Percentiles rank a stretch among this genome's conserved stretches.
Conservation (phyloP, 2,113 vertebrate species). For the Cyphomyrus discorhynchus region DNA sequence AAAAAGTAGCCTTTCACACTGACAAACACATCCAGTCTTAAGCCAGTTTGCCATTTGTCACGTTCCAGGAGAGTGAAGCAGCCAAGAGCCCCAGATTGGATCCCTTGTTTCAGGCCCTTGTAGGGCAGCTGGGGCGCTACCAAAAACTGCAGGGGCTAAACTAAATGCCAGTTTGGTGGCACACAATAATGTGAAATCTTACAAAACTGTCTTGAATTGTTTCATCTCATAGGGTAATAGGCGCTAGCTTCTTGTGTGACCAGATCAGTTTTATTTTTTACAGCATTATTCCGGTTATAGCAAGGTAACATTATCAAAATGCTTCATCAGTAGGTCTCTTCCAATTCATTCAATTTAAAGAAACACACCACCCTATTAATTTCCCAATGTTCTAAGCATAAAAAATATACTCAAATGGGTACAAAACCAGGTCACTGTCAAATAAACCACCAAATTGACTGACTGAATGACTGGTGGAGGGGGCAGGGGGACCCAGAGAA, state of each 20-base stretch:
- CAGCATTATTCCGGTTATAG: background rate
- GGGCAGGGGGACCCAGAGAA: background rate
- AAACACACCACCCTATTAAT: background rate
- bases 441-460: background rate
- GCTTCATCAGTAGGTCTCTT: background rate
- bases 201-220: background rate
- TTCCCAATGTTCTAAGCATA: background rate
- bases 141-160: background rate
- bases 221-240: background rate
- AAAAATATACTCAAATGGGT: background rate
- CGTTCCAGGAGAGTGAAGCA: background rate
- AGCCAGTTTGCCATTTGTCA: constrained; percentile 13
- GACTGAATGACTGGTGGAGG: background rate
- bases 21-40: constrained; percentile 9
- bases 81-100: background rate
- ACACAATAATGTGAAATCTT: background rate
- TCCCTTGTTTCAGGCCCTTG: background rate
- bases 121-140: background rate
- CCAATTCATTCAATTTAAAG: background rate
- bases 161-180: background rate
- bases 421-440: background rate
- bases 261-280: background rate
- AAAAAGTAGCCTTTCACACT: constrained; percentile 10
- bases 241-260: background rate
- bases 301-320: background rate